phyloP scores from a whole-genome alignment of 1,140 invertebrate genomes.

The Achroia grisella region DNA sequence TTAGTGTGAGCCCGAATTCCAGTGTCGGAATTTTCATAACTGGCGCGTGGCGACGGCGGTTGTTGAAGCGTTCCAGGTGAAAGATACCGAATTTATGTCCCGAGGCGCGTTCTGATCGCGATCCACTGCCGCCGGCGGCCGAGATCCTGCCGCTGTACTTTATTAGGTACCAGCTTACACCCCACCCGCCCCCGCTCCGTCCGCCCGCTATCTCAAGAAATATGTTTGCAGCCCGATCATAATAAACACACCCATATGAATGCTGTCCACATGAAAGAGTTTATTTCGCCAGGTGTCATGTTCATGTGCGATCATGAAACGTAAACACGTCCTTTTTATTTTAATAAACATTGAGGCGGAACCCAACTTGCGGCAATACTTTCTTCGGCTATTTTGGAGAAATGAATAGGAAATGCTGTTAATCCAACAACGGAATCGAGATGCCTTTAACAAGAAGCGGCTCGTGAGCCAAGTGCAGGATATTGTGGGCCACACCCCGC shows the following conservation, averaged over 20 bases:
- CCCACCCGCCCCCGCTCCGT: background rate
- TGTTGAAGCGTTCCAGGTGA: conserved; percentile 42
- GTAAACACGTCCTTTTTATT: conserved; percentile 21
- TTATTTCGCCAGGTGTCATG: conserved; percentile 34
- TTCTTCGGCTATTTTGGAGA: conserved; percentile 1
- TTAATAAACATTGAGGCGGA: conserved; percentile 16
- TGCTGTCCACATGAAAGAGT: conserved; percentile 29
- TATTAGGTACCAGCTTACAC: conserved; percentile 32
- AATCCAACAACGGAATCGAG: conserved; percentile 23
- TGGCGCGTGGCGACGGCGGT: conserved; percentile 31
- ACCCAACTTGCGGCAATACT: background rate
- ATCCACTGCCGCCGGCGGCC: conserved; percentile 16
- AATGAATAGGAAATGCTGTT: conserved; percentile 14
- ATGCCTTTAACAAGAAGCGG: conserved; percentile 18
- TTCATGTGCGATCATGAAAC: conserved; percentile 25
- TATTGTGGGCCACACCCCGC: conserved; percentile 50
- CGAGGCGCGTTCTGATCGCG: conserved; percentile 37
- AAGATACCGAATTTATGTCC: conserved; percentile 47
- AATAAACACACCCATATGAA: conserved; percentile 27
- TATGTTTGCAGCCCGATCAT: conserved; percentile 32
- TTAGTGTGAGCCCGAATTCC: conserved; percentile 59
- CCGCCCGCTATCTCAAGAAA: conserved; percentile 26
- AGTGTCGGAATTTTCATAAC: conserved; percentile 67
- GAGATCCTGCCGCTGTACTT: conserved; percentile 25
- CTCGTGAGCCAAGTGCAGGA: conserved; percentile 44